These are phyloP conservation scores for Anticlea derivata DNA, from an alignment of 2,888 invertebrate genomes.

Conservation along the genomic window DNA sequence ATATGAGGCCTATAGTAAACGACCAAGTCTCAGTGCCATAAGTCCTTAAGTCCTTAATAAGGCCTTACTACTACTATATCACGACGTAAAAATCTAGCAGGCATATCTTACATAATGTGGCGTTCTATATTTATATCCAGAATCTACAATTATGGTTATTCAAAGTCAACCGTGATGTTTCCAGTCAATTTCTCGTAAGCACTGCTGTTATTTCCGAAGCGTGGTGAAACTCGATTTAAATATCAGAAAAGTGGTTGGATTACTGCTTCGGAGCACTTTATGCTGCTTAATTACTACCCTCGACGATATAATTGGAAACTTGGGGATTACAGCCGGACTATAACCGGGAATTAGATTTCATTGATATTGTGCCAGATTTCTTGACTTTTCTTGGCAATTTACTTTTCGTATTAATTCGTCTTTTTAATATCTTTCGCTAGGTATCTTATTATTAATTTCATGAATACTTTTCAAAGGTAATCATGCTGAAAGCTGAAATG, in stretches of 20 bases:
- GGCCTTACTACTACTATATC: too few relatives aligned
- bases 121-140: not conserved
- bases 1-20: too few relatives aligned
- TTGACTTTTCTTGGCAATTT: conserved; percentile 21
- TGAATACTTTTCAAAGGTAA: too few relatives aligned
- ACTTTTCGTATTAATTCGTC: conserved; percentile 2
- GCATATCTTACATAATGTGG: conserved; percentile 8
- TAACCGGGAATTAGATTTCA: conserved; percentile 58
- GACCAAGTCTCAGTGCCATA: too few relatives aligned
- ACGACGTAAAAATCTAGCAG: not conserved
- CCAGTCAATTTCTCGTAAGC: conserved; percentile 79
- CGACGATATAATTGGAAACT: conserved; percentile 80
- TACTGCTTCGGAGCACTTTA: conserved; percentile 75
- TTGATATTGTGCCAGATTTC: conserved; percentile 37
- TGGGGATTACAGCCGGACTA: conserved; percentile 72
- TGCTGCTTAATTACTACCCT: conserved; percentile 79
- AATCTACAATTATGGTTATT: conserved; percentile 73
- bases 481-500: too few relatives aligned
- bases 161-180: conserved; percentile 75
- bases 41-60: too few relatives aligned
- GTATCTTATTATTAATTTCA: too few relatives aligned
- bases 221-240: conserved; percentile 81
- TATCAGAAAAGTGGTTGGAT: conserved; percentile 81
- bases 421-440: not conserved
- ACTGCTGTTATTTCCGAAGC: conserved; percentile 77